phyloP scores from a whole-genome alignment of 2,113 vertebrate species.

The Asarcornis scutulata region DNA sequence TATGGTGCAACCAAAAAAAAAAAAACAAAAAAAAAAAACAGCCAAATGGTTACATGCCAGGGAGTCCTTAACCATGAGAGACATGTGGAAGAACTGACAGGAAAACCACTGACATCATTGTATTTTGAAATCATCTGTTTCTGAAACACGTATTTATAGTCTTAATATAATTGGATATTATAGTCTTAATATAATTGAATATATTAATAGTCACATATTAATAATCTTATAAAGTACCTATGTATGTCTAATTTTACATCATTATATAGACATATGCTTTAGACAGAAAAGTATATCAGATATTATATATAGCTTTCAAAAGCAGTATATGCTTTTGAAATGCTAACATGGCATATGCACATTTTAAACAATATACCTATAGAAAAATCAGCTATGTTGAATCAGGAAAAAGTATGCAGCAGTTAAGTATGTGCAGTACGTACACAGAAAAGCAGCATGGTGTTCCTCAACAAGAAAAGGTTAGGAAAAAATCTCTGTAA shows the following conservation, averaged over 20 bases:
- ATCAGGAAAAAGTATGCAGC: background rate
- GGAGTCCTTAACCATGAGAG: background rate
- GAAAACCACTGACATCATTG: background rate
- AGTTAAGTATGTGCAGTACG: background rate
- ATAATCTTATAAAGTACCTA: background rate
- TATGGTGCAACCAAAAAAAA: background rate
- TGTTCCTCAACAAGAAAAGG: background rate
- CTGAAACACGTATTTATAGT: background rate
- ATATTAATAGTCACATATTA: too few relatives aligned
- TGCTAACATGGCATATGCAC: background rate
- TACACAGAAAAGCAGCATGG: background rate
- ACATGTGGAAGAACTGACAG: background rate
- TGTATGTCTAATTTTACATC: background rate
- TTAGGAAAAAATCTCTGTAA: background rate
- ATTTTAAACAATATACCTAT: background rate
- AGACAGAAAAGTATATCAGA: background rate
- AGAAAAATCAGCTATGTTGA: background rate
- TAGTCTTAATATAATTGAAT: too few relatives aligned
- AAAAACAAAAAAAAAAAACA: background rate
- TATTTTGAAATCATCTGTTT: background rate
- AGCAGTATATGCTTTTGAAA: background rate
- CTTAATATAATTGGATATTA: too few relatives aligned
- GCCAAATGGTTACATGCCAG: background rate
- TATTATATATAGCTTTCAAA: background rate
- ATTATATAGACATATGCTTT: background rate